Percentiles rank a stretch among this genome's conserved stretches.
phyloP scores from a whole-genome alignment of 1,140 invertebrate genomes.

The Gonioctena quinquepunctata region DNA sequence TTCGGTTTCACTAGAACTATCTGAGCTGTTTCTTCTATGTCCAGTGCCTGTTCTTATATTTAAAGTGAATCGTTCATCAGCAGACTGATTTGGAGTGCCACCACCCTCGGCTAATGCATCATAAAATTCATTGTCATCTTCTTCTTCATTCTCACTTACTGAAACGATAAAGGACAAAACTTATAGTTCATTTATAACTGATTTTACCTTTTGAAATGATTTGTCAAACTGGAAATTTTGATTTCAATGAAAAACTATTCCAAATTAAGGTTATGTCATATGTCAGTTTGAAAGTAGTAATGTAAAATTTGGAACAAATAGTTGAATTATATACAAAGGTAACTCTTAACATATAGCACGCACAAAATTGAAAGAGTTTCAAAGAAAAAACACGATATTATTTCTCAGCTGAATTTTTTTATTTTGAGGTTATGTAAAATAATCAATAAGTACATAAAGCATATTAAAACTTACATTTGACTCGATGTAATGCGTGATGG shows the following conservation, averaged over 20 bases:
- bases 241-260: conserved; percentile 1
- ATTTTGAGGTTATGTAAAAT: background rate
- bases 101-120: conserved; percentile 80
- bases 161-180: conserved; percentile 33
- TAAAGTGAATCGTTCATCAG: conserved; percentile 67
- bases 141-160: conserved; percentile 71
- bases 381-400: too few relatives aligned
- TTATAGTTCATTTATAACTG: too few relatives aligned
- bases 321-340: too few relatives aligned
- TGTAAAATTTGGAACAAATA: too few relatives aligned
- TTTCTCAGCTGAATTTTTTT: too few relatives aligned
- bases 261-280: conserved; percentile 16
- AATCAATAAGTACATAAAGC: background rate
- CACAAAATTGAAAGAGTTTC: too few relatives aligned
- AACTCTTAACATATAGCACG: too few relatives aligned
- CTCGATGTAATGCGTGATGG: background rate
- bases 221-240: background rate
- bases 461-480: background rate
- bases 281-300: conserved; percentile 2
- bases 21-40: conserved; percentile 53
- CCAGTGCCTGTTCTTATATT: conserved; percentile 62
- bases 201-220: too few relatives aligned
- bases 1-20: conserved; percentile 57
- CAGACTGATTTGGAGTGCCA: conserved; percentile 49
- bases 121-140: conserved; percentile 92